A percentile compares a stretch with the other conserved stretches of the same genome.
These are phyloP conservation scores for Camponotus fellah DNA, from an alignment of 2,888 invertebrate species.

Conservation along the genomic window DNA sequence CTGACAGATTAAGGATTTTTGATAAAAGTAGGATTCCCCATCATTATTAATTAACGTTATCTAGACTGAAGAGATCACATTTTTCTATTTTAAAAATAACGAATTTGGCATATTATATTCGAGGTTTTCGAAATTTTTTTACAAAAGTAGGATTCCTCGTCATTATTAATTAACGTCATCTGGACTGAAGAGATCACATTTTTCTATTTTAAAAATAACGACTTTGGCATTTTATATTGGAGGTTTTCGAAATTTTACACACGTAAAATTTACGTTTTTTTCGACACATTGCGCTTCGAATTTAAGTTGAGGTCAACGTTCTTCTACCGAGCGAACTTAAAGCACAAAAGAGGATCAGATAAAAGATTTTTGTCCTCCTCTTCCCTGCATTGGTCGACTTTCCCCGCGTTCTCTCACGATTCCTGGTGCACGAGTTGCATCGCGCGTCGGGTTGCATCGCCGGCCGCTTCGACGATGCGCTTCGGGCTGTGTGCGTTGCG, in stretches of 20 bases:
- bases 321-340: constrained; percentile 8
- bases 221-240: neutral
- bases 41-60: neutral
- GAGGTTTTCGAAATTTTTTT: neutral
- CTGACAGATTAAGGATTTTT: neutral
- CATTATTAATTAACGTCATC: neutral
- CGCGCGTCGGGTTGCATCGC: constrained; percentile 42
- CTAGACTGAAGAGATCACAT: neutral
- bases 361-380: neutral
- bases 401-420: constrained; percentile 53
- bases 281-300: neutral
- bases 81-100: neutral
- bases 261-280: neutral
- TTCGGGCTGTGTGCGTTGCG: constrained; percentile 82
- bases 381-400: constrained; percentile 16
- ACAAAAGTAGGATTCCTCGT: neutral
- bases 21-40: neutral
- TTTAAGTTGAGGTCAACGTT: constrained; percentile 5
- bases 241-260: neutral
- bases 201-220: neutral
- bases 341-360: constrained; percentile 1
- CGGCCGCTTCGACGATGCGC: constrained; percentile 73
- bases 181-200: neutral
- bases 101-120: neutral
- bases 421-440: constrained; percentile 36